Conservation (phyloP, 2,797 vertebrate species). For the Masticophis lateralis region DNA sequence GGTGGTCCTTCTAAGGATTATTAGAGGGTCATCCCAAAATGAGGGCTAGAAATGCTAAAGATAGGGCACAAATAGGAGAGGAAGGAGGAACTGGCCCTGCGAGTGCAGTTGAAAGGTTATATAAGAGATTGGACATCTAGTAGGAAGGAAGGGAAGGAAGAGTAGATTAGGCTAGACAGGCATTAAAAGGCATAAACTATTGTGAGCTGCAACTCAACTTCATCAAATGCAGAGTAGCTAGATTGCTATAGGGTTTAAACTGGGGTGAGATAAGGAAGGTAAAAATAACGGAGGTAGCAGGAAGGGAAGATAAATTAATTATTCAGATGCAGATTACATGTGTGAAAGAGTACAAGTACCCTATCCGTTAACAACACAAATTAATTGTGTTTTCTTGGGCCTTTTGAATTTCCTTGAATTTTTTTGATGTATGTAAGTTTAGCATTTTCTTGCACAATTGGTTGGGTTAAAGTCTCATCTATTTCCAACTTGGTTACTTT, state of each 20-base stretch:
- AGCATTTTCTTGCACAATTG: neutral
- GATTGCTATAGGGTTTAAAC: neutral
- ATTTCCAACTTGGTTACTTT: neutral
- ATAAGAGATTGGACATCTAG: neutral
- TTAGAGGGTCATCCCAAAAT: neutral
- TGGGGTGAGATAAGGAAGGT: neutral
- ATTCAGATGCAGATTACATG: neutral
- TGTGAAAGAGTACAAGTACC: neutral
- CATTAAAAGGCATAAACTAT: neutral
- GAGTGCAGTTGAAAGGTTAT: neutral
- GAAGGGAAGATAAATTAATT: neutral
- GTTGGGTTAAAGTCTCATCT: neutral
- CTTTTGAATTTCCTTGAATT: neutral
- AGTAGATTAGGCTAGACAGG: neutral
- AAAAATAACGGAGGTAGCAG: neutral
- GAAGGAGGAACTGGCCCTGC: neutral
- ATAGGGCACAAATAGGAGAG: neutral
- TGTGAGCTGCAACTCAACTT: neutral
- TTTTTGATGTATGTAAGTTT: neutral
- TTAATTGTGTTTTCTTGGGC: neutral
- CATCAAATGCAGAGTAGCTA: neutral
- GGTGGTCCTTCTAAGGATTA: neutral
- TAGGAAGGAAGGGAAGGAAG: neutral
- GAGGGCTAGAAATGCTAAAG: neutral
- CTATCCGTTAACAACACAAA: neutral